Base-by-base conservation (phyloP, 2,797 vertebrate species). In the Zenarchopterus dispar region DNA sequence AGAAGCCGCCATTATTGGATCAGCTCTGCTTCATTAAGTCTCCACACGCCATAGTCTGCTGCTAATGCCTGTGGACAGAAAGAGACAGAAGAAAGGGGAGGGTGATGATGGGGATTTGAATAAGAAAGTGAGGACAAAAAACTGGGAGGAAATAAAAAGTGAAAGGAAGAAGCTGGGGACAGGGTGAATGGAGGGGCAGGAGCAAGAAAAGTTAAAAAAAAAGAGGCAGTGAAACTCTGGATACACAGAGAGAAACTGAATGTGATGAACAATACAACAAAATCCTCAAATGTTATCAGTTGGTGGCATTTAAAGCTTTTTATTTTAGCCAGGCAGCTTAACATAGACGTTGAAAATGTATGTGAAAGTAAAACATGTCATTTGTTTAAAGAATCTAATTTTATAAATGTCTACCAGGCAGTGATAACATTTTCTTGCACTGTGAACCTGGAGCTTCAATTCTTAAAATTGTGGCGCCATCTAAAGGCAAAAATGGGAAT, bases 21-120 rank as follows among this genome's bases (percentile, higher is more conserved):
- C 84, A 85, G 68, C 66, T 57, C 56, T 71, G 84, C 72, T 86
- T 91, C 88, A 89, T 91, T 92, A 86, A 76, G 70, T 76, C 81
- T 70, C 82, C 73, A 68, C 84, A 80, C 16, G 70, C 75, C 58
- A 73, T 61, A 59, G 62, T 65, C 73, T 70, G 63, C 59, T 16
- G n/a, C 67, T 63, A 42, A 69, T 11, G 84, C 75, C 80, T 51
- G 50, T 64, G 79, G 79, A 85, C 73, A 73, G 46, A 67, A 64
- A 57, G 61, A 56, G 45, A 23, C 15, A 9, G 60, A 45, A 49
- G 13, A 46, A 18, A 26, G 42, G 21, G 10, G 45, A 50, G 24
- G 50, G n/a, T 19, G 43, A 31, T 45, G 26, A 19, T 50, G 24
- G 47, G 28, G 41, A 52, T 57, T 7, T 24, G n/a, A 67, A 41